These are phyloP conservation scores for Pollenia labialis DNA, from an alignment of 2,888 invertebrate genomes.

Conservation along the genomic window DNA sequence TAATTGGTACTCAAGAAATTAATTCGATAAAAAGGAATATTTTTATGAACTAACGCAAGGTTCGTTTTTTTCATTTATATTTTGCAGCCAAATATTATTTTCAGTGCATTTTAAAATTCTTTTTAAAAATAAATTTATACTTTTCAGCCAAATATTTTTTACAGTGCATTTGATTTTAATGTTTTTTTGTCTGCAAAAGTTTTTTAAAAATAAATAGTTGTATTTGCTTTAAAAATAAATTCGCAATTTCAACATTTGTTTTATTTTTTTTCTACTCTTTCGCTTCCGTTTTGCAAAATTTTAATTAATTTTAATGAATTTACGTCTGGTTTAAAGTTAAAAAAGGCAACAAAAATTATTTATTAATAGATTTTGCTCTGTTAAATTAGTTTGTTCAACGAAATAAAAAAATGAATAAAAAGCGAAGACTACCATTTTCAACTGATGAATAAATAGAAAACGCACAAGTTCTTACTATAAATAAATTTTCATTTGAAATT, in stretches of 20 bases:
- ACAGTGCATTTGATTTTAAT: constrained; percentile 23
- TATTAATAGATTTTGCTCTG: constrained; percentile 55
- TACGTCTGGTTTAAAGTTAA: constrained; percentile 53
- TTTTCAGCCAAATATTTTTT: background rate
- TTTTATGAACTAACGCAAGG: no score
- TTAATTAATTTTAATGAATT: constrained; percentile 72
- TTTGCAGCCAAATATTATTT: background rate
- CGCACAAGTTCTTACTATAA: background rate
- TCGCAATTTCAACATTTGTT: constrained; percentile 59
- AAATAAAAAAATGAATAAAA: constrained; percentile 15
- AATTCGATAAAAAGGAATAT: no score
- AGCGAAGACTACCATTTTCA: background rate
- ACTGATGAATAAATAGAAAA: constrained; percentile 19
- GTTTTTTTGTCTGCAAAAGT: constrained; percentile 4
- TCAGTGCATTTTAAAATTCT: constrained; percentile 38
- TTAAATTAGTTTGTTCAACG: constrained; percentile 53
- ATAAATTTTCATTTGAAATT: constrained; percentile 11
- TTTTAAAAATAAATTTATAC: no score
- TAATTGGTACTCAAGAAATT: no score
- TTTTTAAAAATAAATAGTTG: constrained; percentile 21
- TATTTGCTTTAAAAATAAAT: constrained; percentile 58
- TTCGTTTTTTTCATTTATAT: background rate
- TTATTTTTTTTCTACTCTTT: constrained; percentile 38
- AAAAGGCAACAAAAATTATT: constrained; percentile 52
- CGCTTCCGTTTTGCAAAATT: constrained; percentile 45